phyloP scores from a whole-genome alignment of 2,888 invertebrate genomes.

The Phrixothrix hirtus region DNA sequence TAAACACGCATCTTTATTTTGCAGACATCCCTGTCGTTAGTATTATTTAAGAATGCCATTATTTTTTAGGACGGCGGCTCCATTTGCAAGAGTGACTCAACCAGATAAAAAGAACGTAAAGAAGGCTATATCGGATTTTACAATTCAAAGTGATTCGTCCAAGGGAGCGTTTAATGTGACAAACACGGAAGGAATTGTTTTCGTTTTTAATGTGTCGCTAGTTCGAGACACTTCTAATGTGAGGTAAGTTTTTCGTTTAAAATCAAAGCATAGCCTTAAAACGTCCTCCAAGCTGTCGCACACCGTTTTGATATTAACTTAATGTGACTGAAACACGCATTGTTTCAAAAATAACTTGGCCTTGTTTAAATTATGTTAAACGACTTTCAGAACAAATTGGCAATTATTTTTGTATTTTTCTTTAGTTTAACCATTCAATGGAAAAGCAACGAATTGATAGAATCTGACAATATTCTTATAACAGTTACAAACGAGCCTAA shows the following conservation, averaged over 20 bases:
- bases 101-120: slow-evolving; percentile 47
- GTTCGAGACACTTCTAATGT: slow-evolving; percentile 55
- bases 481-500: slow-evolving; percentile 47
- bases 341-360: too few relatives aligned
- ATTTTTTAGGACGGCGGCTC: slow-evolving; percentile 55
- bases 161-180: slow-evolving; percentile 61
- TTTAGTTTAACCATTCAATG: slow-evolving; percentile 48
- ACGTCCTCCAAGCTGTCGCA: too few relatives aligned
- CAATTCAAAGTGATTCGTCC: slow-evolving; percentile 15
- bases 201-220: slow-evolving; percentile 57
- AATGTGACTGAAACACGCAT: too few relatives aligned
- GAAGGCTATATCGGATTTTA: slow-evolving; percentile 31
- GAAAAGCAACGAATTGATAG: slow-evolving; percentile 41
- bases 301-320: too few relatives aligned
- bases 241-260: slow-evolving; percentile 49
- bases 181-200: slow-evolving; percentile 61
- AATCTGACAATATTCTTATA: slow-evolving; percentile 47
- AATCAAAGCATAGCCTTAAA: too few relatives aligned
- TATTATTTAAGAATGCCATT: background rate
- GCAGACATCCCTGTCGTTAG: slow-evolving; percentile 32
- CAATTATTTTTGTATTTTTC: too few relatives aligned
- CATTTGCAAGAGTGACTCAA: slow-evolving; percentile 57
- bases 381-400: too few relatives aligned
- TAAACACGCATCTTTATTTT: slow-evolving; percentile 34
- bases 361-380: too few relatives aligned